Percentiles rank a stretch among this genome's conserved stretches.
Evolutionary conservation across 2,113 vertebrate genomes (phyloP).

Genomic region (Labeo catla): DNA sequence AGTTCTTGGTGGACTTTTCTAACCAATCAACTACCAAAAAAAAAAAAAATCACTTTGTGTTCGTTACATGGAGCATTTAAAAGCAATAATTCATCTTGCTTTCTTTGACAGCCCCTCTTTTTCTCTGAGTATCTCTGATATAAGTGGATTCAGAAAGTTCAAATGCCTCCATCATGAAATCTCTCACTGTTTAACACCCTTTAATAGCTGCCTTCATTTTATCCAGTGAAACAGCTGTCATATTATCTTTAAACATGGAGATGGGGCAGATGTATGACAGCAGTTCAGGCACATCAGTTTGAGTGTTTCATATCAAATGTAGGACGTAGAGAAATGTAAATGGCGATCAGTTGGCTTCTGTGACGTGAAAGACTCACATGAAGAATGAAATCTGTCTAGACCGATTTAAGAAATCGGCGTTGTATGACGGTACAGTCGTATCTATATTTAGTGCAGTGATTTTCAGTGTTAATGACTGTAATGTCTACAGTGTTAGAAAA

Average conservation of each 20-base stretch:
- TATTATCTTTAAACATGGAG: slow-evolving; percentile 54
- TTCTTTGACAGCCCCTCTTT: neutral
- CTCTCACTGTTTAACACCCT: slow-evolving; percentile 45
- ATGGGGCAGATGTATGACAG: slow-evolving; percentile 52
- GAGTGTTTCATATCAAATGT: slow-evolving; percentile 32
- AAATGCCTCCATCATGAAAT: slow-evolving; percentile 66
- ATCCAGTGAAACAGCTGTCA: slow-evolving; percentile 52
- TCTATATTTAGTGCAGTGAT: slow-evolving; percentile 19
- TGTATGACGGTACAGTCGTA: neutral
- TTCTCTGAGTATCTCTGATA: slow-evolving; percentile 43
- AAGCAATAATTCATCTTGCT: neutral
- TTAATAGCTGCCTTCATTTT: slow-evolving; percentile 62
- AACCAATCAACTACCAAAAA: neutral
- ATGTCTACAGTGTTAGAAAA: neutral
- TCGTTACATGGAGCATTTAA: neutral
- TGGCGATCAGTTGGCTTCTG: neutral
- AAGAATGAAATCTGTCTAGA: slow-evolving; percentile 38
- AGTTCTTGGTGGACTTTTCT: neutral
- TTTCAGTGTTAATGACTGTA: slow-evolving; percentile 11
- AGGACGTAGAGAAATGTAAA: neutral
- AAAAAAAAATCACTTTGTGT: neutral
- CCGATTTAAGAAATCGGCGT: neutral
- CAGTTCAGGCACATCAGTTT: slow-evolving; percentile 40
- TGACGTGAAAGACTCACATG: neutral
- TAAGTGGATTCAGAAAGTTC: slow-evolving; percentile 67